A percentile compares a stretch with the other conserved stretches of the same genome.
These are phyloP conservation scores for Empidonax alnorum DNA, from an alignment of 2,113 vertebrate genomes.

Conservation along the genomic window DNA sequence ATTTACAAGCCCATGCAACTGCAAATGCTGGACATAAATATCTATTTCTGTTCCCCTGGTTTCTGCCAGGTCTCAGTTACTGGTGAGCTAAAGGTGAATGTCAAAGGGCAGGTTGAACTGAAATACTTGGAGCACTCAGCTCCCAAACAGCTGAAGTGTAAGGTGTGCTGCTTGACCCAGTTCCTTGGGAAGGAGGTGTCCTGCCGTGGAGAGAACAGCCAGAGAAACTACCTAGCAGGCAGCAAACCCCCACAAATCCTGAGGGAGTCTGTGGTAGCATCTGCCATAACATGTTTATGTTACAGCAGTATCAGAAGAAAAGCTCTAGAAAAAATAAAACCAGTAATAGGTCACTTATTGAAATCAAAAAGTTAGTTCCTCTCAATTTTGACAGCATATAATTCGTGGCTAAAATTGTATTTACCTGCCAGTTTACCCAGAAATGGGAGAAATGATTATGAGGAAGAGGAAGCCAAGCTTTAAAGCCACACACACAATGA, in stretches of 20 bases:
- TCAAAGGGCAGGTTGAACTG: conserved; percentile 3
- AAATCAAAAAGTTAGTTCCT: not conserved
- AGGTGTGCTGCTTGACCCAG: not conserved
- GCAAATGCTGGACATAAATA: not conserved
- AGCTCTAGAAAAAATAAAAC: not conserved
- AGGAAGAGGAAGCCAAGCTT: not conserved
- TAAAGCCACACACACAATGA: not conserved
- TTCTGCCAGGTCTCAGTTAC: conserved; percentile 25
- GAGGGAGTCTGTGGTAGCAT: fast-evolving
- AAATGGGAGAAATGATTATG: not conserved
- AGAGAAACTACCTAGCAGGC: not conserved
- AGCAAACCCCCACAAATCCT: not conserved
- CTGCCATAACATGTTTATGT: not conserved
- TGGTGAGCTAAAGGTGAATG: conserved; percentile 13
- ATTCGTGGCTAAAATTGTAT: not conserved
- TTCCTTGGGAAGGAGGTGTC: not conserved
- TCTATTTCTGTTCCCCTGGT: conserved; percentile 27
- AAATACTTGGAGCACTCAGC: not conserved
- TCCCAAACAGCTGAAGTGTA: not conserved
- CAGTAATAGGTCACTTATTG: not conserved
- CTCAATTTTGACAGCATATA: not conserved
- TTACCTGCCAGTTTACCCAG: not conserved
- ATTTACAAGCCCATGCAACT: not conserved
- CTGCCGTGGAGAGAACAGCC: not conserved
- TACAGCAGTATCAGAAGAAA: not conserved